phyloP scores from a whole-genome alignment of 2,888 invertebrate genomes.

The Metalampra italica region DNA sequence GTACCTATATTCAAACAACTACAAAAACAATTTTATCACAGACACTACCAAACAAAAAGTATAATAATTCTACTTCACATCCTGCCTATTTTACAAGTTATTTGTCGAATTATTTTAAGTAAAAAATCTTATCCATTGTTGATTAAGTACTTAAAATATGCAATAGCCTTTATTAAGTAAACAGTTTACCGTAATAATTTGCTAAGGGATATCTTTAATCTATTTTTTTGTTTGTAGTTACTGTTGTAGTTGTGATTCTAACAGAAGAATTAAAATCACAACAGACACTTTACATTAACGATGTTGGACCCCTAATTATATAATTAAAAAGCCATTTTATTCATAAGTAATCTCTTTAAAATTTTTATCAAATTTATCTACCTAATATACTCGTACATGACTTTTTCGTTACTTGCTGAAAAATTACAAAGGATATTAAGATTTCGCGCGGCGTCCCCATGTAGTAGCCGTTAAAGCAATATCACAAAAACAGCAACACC shows the following conservation, averaged over 20 bases:
- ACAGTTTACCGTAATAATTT: background rate
- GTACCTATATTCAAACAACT: slow-evolving; percentile 5
- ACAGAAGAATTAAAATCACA: slow-evolving; percentile 31
- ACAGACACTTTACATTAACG: slow-evolving; percentile 51
- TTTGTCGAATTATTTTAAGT: too few relatives aligned
- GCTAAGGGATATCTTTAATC: slow-evolving; percentile 6
- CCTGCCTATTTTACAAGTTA: background rate
- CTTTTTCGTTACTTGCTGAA: slow-evolving; percentile 51
- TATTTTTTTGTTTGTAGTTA: slow-evolving; percentile 20
- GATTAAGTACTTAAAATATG: background rate
- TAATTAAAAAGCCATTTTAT: slow-evolving; percentile 72
- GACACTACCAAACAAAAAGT: slow-evolving; percentile 26
- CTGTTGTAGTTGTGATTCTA: slow-evolving; percentile 28
- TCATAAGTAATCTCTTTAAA: slow-evolving; percentile 74
- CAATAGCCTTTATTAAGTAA: background rate
- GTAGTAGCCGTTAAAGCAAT: background rate
- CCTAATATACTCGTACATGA: slow-evolving; percentile 63
- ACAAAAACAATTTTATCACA: slow-evolving; percentile 30
- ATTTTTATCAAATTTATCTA: slow-evolving; percentile 73
- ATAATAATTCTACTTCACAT: background rate
- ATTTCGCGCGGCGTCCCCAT: slow-evolving; percentile 59
- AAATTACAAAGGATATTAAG: slow-evolving; percentile 50
- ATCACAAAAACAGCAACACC: too few relatives aligned
- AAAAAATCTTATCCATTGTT: background rate
- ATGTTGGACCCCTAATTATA: slow-evolving; percentile 74